Evolutionary conservation across 2,113 vertebrate species (phyloP).

Genomic region (Nannospalax galili): DNA sequence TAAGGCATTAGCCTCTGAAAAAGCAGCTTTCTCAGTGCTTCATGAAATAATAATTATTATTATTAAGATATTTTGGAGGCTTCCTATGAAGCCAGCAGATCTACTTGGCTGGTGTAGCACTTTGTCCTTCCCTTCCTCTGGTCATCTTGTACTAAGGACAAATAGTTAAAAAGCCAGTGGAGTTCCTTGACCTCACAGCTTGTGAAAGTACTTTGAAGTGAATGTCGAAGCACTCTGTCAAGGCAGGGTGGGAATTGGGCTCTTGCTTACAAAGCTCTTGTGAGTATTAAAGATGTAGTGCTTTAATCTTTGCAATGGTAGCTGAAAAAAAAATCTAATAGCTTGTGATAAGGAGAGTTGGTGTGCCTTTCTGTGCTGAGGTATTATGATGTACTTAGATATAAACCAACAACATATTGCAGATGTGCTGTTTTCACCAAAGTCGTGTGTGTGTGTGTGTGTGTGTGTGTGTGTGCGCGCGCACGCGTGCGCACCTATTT

Average conservation of each 20-base stretch:
- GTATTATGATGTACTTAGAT: neutral
- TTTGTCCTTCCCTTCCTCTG: neutral
- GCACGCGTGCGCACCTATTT: no score
- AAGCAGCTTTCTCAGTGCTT: neutral
- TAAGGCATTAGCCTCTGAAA: neutral
- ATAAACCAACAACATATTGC: neutral
- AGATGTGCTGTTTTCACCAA: neutral
- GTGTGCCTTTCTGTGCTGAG: neutral
- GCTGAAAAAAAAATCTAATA: neutral
- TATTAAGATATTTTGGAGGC: neutral
- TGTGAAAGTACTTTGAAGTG: neutral
- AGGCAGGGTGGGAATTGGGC: neutral
- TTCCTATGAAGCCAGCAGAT: neutral
- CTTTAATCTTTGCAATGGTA: constrained; percentile 48
- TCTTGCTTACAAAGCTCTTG: constrained; percentile 7
- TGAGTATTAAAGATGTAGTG: constrained; percentile 7
- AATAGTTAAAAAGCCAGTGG: neutral
- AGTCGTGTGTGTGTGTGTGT: neutral
- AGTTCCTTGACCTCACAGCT: neutral
- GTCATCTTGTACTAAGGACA: neutral
- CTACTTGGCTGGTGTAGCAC: neutral
- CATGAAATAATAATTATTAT: neutral
- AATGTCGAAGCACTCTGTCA: constrained; percentile 30
- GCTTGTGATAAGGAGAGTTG: neutral
- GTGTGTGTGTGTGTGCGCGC: no score